phyloP scores from a whole-genome alignment of 2,888 invertebrate species.

The Orgyia antiqua region DNA sequence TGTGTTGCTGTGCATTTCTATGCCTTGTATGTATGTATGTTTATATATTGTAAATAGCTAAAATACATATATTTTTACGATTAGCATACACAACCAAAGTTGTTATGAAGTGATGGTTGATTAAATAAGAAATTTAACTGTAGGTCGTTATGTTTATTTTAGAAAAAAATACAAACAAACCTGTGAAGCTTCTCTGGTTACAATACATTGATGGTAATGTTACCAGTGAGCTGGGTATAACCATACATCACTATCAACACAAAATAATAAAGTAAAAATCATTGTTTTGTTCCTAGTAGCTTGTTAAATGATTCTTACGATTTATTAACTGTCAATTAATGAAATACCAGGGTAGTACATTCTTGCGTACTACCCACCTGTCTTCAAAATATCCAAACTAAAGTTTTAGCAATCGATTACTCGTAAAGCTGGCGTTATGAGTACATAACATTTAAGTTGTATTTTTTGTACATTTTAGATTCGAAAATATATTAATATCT shows the following conservation, averaged over 20 bases:
- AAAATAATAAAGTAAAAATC: too few species aligned
- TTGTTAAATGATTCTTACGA: conserved; percentile 51
- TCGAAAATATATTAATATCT: conserved; percentile 84
- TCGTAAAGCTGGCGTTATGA: conserved; percentile 75
- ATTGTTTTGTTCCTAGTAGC: conserved; percentile 70
- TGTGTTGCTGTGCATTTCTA: conserved; percentile 77
- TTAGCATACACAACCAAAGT: conserved; percentile 79
- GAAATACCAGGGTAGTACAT: conserved; percentile 44
- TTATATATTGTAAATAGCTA: conserved; percentile 76
- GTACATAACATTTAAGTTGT: conserved; percentile 84
- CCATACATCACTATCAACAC: conserved; percentile 13
- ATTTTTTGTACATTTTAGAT: conserved; percentile 87
- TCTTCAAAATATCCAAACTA: conserved; percentile 50
- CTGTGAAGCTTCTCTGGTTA: conserved; percentile 49
- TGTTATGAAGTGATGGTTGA: conserved; percentile 79
- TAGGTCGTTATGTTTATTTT: conserved; percentile 75
- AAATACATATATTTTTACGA: conserved; percentile 78
- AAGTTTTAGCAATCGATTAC: too few species aligned
- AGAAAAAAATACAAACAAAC: conserved; percentile 56
- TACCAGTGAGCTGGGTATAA: conserved; percentile 74
- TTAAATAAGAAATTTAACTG: conserved; percentile 72
- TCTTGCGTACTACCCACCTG: too few species aligned
- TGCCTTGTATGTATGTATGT: conserved; percentile 80
- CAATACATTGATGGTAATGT: conserved; percentile 61
- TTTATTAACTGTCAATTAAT: conserved; percentile 68